Evolutionary conservation across 2,797 vertebrate genomes (phyloP), one percentile per base, ranked within the genome.

Genomic region (Amblyraja radiata): DNA sequence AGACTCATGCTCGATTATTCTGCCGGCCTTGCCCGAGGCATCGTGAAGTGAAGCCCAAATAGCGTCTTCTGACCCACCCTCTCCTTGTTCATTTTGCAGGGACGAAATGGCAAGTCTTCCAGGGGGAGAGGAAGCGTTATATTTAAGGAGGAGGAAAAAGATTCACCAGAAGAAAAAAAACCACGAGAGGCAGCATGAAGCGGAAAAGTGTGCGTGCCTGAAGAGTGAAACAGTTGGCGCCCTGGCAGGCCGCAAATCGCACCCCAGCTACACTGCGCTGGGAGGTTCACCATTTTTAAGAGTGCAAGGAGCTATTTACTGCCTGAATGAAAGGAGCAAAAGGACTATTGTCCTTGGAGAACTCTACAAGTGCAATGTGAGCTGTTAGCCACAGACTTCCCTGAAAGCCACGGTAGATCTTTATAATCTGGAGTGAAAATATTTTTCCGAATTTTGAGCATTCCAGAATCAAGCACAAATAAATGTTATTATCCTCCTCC

Each of bases 401-500:
- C 68, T 25, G 36, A 36, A 65, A 71, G 88, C 61, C 16, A 21
- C 9, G 68, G 88, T 39, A 11, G 25, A 54, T 39, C 90, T 92
- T 73, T 71, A 74, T 76, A 54, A 58, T 36, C 90, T 63, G 54
- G 90, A 76, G 39, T 76, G 90, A 92, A 88, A 76, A 58, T 92
- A 39, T 76, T 65, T 84, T 91, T 71, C 32, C 88, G 13, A 90
- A 71, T 71, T 28, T 11, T 54, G 73, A 74, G 73, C 90, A 92
- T 92, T 92, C 90, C 90, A 92, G 71, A 92, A 54, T n/a, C 71
- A 54, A 76, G 73, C 90, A 92, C 39, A 92, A 92, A 92, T 92
- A 92, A 92, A 92, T 25, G 23, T 92, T n/a, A 28, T 71, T 74
- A 92, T 92, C 39, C 71, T 54, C 25, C 13, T 58, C 25, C 13